A percentile compares a stretch with the other conserved stretches of the same genome.
Evolutionary conservation across 2,797 vertebrate genomes (phyloP).

Genomic region (Leptodactylus fallax): DNA sequence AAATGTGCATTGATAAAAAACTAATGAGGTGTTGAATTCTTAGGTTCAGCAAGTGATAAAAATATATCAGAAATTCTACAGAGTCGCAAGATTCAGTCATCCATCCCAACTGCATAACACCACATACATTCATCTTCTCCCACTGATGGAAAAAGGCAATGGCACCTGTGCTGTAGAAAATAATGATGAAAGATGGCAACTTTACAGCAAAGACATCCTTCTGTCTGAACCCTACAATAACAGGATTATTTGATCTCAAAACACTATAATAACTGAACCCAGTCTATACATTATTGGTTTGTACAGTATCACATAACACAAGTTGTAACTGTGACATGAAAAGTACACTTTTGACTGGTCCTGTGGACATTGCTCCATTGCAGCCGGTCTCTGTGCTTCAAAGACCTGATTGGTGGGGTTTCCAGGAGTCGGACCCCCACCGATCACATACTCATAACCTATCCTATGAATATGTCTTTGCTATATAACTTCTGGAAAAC

Average conservation of each 20-base stretch:
- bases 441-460: no score
- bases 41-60: neutral
- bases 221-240: no score
- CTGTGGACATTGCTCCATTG: no score
- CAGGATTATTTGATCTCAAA: no score
- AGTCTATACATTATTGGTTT: neutral
- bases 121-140: neutral
- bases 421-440: no score
- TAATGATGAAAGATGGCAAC: neutral
- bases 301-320: neutral
- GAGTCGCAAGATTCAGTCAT: neutral
- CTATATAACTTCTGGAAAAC: no score
- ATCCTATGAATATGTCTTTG: no score
- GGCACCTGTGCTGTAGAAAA: neutral
- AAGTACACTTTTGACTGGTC: no score
- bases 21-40: no score
- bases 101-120: neutral
- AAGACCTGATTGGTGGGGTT: no score
- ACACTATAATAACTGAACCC: neutral
- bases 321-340: no score
- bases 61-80: neutral
- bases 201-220: neutral
- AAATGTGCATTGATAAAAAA: neutral
- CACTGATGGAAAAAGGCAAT: neutral
- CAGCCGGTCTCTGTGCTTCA: no score